Evolutionary conservation across 2,888 invertebrate genomes (phyloP).

Genomic region (Emmelina monodactyla): DNA sequence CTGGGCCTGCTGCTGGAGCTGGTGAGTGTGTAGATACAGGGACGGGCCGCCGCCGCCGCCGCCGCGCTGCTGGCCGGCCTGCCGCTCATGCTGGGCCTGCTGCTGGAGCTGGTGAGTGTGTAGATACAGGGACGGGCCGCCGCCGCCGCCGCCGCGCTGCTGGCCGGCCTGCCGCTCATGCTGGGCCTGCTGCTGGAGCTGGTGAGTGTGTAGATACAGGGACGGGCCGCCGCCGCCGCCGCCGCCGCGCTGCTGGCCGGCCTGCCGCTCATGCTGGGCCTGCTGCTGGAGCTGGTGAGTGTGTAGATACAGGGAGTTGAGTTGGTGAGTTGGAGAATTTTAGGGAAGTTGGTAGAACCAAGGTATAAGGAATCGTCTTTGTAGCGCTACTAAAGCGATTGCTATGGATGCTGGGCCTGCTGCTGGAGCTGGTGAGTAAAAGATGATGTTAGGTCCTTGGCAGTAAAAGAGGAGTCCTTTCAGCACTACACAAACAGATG

Average conservation of each 20-base stretch:
- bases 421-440: constrained; percentile 78
- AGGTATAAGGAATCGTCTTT: no score
- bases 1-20: constrained; percentile 92
- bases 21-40: constrained; percentile 74
- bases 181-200: constrained; percentile 92
- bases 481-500: no score
- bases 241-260: constrained; percentile 84
- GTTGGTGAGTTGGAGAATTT: no score
- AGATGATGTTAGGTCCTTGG: no score
- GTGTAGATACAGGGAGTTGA: no score
- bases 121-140: constrained; percentile 81
- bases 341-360: no score
- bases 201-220: constrained; percentile 70
- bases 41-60: constrained; percentile 80
- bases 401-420: constrained; percentile 90
- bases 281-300: constrained; percentile 83
- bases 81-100: constrained; percentile 89
- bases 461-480: no score
- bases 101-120: constrained; percentile 82
- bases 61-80: constrained; percentile 86
- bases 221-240: constrained; percentile 79
- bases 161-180: constrained; percentile 90
- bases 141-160: constrained; percentile 77
- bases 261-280: constrained; percentile 90
- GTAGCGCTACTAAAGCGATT: no score